Conservation (phyloP, 2,113 vertebrate species). For the Bubo bubo region DNA sequence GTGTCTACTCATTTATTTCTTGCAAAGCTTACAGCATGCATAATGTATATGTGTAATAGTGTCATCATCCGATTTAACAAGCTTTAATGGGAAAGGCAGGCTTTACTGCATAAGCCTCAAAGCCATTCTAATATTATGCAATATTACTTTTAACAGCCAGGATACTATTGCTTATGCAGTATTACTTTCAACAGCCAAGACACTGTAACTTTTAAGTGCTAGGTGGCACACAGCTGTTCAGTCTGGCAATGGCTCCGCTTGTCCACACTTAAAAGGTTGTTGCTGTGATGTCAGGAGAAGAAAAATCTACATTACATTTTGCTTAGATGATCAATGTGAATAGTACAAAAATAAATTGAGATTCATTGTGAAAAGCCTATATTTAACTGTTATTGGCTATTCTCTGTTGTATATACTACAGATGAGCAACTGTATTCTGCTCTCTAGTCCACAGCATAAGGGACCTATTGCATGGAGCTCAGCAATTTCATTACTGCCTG, state of each 20-base stretch:
- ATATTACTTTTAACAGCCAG: background rate
- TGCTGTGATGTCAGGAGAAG: background rate
- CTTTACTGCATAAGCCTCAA: background rate
- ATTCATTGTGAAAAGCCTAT: background rate
- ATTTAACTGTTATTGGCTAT: background rate
- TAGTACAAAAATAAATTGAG: background rate
- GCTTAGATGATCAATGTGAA: background rate
- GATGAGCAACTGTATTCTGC: fast-evolving
- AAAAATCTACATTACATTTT: background rate
- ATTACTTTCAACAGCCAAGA: background rate
- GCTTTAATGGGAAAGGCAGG: background rate
- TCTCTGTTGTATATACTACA: background rate
- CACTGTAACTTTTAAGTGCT: background rate
- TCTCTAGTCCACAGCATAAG: background rate
- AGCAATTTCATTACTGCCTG: background rate
- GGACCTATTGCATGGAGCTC: background rate
- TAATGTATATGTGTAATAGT: background rate
- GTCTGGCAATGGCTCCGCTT: background rate
- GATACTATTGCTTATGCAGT: background rate
- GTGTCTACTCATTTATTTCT: background rate
- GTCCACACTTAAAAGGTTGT: background rate
- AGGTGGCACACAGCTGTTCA: background rate
- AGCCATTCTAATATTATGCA: background rate
- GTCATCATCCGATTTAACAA: background rate
- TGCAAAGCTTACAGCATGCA: background rate